Base-by-base conservation (phyloP, 2,797 vertebrate genomes). In the Lagorchestes hirsutus region DNA sequence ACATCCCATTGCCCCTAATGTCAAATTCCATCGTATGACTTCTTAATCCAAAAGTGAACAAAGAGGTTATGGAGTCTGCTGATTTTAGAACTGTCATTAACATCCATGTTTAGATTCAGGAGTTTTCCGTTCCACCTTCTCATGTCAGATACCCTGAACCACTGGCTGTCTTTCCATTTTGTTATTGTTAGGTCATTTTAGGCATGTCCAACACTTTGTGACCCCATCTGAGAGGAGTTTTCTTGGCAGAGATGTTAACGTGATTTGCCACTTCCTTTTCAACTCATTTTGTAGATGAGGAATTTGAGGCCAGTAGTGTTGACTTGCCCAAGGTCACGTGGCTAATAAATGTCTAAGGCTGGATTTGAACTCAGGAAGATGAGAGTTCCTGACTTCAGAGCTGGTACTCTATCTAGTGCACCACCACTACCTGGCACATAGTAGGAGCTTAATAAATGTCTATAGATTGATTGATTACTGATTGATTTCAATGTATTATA, bases 1-100 rank as follows among this genome's bases (percentile, higher is more conserved):
- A 24, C 6, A 91, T 87, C 54, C 91, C 28, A 22, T 1, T 24
- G 12, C 29, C 22, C 34, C 10, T 24, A 74, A 10, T 6, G 55
- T 91, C 34, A 52, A 91, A 58, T 93, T 91, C 91, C 56, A 90
- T 90, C 59, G 54, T 56, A 93, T 58, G 92, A 34, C 90, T 91
- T 93, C 93, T 56, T 94, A 5, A 91, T 82, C n/a, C 67, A 40
- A 82, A 82, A 46, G n/a, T 10, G n/a, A 46, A 82, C n/a, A 46
- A 82, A 24, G 18, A 46, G 14, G 62, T n/a, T 74, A 55, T 90
- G 18, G 74, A 1, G 5, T 90, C 27, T 11, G 54, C 27, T 62
- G n/a, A 67, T 95, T 97, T 93, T 58, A 91, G 74, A 93, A 56
- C 28, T 91, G n/a, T 93, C 58, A 67, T 90, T 34, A 94, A 90